Percentiles rank a stretch among this genome's conserved stretches.
Conservation (phyloP, 1,140 invertebrate genomes). For the Mylabris phalerata region DNA sequence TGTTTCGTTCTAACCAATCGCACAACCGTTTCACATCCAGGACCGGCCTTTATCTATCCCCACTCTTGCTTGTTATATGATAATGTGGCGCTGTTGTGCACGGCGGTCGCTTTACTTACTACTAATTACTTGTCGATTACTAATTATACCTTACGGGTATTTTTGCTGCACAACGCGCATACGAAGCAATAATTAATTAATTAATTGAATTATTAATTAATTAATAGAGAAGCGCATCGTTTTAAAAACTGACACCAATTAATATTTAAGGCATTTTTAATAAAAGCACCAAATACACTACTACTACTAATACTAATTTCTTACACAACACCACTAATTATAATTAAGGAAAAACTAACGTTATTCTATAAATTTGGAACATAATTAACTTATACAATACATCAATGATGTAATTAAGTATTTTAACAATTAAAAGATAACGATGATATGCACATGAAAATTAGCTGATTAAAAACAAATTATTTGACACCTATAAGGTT, state of each 20-base stretch:
- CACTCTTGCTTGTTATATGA: slow-evolving; percentile 1
- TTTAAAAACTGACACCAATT: slow-evolving; percentile 38
- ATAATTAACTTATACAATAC: too few relatives aligned
- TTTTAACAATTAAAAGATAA: too few relatives aligned
- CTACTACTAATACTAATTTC: too few relatives aligned
- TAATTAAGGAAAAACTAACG: too few relatives aligned
- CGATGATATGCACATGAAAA: too few relatives aligned
- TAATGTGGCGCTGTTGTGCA: not conserved
- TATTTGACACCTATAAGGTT: too few relatives aligned
- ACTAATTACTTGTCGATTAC: slow-evolving; percentile 41
- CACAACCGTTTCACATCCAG: slow-evolving; percentile 6
- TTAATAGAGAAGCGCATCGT: slow-evolving; percentile 40
- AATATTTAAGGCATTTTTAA: slow-evolving; percentile 8
- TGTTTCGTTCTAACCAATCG: slow-evolving; percentile 33
- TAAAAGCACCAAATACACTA: too few relatives aligned
- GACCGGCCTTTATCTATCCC: slow-evolving; percentile 2
- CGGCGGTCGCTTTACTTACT: slow-evolving; percentile 20
- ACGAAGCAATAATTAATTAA: slow-evolving; percentile 39
- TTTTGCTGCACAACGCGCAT: slow-evolving; percentile 33
- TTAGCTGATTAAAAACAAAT: too few relatives aligned
- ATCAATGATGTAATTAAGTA: too few relatives aligned
- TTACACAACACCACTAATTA: too few relatives aligned
- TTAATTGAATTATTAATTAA: slow-evolving; percentile 42
- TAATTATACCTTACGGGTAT: slow-evolving; percentile 44
- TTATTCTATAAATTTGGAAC: too few relatives aligned